Conservation (phyloP, 2,797 vertebrate genomes). For the Clarias platycephalus region DNA sequence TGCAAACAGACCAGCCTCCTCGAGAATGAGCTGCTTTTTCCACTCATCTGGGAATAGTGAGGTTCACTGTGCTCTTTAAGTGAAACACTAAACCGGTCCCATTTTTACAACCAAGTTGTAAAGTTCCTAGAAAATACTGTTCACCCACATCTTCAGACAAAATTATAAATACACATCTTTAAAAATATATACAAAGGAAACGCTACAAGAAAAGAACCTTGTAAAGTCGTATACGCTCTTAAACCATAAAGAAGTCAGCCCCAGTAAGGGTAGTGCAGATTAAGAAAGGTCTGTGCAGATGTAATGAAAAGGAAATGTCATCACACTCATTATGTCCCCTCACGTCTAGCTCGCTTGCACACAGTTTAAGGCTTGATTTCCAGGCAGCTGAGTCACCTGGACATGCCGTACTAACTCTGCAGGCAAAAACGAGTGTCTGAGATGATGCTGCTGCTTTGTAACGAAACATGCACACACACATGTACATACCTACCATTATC, state of each 20-base stretch:
- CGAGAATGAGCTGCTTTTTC: neutral
- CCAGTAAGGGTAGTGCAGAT: conserved; percentile 61
- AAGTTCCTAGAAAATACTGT: conserved; percentile 69
- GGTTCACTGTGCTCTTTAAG: neutral
- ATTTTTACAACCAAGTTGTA: neutral
- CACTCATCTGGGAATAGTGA: conserved; percentile 2
- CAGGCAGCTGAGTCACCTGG: neutral
- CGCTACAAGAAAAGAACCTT: conserved; percentile 64
- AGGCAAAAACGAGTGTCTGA: neutral
- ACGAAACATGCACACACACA: conserved; percentile 6
- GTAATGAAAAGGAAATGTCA: conserved; percentile 20
- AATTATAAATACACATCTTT: conserved; percentile 77
- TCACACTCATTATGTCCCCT: neutral
- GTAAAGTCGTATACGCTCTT: conserved; percentile 64
- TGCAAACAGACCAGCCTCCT: conserved; percentile 58
- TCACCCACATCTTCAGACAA: conserved; percentile 61
- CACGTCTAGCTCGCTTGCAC: neutral
- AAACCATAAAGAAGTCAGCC: conserved; percentile 65
- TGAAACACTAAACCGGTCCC: neutral
- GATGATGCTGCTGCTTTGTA: neutral
- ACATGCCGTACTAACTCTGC: neutral
- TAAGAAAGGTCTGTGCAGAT: conserved; percentile 51
- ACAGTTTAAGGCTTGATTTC: conserved; percentile 24
- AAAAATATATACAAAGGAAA: conserved; percentile 73
- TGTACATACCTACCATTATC: neutral